Base-by-base conservation (phyloP, 2,113 vertebrate species). In the Burhinus oedicnemus region DNA sequence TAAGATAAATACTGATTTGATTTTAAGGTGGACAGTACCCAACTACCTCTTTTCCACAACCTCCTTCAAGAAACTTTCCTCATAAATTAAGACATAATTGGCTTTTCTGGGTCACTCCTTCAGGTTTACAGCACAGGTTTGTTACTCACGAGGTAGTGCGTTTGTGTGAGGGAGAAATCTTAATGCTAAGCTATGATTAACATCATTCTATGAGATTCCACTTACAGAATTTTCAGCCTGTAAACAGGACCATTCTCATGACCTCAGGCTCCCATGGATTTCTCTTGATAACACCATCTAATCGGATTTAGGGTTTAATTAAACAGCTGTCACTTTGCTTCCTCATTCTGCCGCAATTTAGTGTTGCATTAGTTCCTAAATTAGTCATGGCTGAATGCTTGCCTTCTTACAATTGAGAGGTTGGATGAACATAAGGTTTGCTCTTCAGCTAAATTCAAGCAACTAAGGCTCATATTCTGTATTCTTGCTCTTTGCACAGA, bases 301-400 rank as follows among this genome's bases (percentile, higher is more conserved):
- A 97, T 97, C 87, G 12, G 87, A 96, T 92, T 93, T 97, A 30
- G 91, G 78, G 90, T 97, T 96, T 97, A 98, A 97, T 97, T 97
- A 96, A 97, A 94, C 70, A 88, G 94, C 95, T 98, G 98, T 97
- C 97, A 96, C 92, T 98, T 97, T 96, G 80, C 95, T 96, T 96
- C 86, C 95, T 95, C 80, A 82, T 97, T 93, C 81, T 82, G 91
- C 94, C 12, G 15, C 92, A 86, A 80, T 82, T 97, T 87, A 76
- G 89, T 93, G 96, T 96, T 91, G 94, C 95, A 96, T 98, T 97
- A 95, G 94, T 80, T 93, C 94, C 95, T 95, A 83, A 83, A 94
- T 97, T 94, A 96, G 95, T 96, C 91, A 86, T 26, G 82, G 76
- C 68, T 90, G 88, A 92, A 47, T 64, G 82, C 89, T 92, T 90